Evolutionary conservation across 35 echinoderm and acorn worm species (phyloP).

Genomic region (Apostichopus parvimensis): DNA sequence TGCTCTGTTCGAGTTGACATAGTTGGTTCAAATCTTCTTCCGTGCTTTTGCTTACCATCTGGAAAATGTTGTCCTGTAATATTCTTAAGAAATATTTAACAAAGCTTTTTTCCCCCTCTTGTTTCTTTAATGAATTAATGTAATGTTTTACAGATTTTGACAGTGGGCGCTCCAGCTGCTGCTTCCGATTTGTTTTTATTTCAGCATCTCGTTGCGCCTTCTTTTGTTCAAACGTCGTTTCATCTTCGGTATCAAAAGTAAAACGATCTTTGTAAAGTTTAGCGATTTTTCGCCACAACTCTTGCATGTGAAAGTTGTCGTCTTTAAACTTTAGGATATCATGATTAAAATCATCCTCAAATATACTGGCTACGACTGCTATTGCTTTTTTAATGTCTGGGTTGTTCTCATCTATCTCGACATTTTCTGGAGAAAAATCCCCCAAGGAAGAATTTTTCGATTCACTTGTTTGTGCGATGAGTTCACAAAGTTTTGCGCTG

Average conservation of each 20-base stretch:
- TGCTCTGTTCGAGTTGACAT: neutral
- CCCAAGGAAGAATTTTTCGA: too few species aligned
- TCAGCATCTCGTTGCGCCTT: neutral
- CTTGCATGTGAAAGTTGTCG: neutral
- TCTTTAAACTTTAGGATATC: neutral
- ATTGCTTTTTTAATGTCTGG: neutral
- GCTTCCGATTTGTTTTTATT: neutral
- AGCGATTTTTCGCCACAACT: neutral
- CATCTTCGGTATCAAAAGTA: neutral
- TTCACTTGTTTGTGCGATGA: too few species aligned
- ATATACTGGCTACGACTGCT: neutral
- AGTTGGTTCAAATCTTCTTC: neutral
- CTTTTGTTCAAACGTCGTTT: neutral
- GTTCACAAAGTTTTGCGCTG: too few species aligned
- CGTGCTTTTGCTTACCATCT: neutral
- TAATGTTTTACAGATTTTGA: neutral
- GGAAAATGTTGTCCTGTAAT: neutral
- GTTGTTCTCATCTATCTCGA: too few species aligned
- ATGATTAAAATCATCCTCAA: neutral
- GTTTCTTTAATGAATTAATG: neutral
- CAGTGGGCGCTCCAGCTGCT: neutral
- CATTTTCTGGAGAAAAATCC: too few species aligned
- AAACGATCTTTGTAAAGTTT: neutral
- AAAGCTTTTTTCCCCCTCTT: too few species aligned
- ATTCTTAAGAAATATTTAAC: neutral